These are phyloP conservation scores for Empis stercorea DNA, from an alignment of 2,888 invertebrate species.

Conservation along the genomic window DNA sequence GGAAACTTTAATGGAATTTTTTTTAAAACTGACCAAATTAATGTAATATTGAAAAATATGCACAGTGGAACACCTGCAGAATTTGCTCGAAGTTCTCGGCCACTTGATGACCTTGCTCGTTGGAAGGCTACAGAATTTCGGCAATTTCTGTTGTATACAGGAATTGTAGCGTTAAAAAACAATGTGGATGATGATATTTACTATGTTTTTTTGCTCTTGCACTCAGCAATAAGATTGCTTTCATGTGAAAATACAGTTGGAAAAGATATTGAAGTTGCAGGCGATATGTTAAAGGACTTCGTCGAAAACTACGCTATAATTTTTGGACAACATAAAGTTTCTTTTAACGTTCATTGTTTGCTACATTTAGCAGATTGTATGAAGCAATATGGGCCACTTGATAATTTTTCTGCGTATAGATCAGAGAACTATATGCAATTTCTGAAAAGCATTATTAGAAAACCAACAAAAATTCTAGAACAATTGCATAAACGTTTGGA, in stretches of 20 bases:
- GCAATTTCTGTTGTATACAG: too few relatives aligned
- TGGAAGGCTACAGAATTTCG: too few relatives aligned
- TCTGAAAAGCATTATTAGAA: not conserved
- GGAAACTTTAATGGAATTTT: too few relatives aligned
- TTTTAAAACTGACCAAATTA: too few relatives aligned
- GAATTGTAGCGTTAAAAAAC: too few relatives aligned
- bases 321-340: not conserved
- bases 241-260: not conserved
- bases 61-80: not conserved
- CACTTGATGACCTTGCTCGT: not conserved
- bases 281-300: not conserved
- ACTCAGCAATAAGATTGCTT: too few relatives aligned
- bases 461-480: not conserved
- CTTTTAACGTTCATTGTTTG: conserved; percentile 6
- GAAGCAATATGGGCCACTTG: conserved; percentile 13
- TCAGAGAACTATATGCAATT: conserved; percentile 10
- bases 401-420: conserved; percentile 12
- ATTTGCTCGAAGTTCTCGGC: not conserved
- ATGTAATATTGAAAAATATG: not conserved
- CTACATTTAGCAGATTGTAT: conserved; percentile 11
- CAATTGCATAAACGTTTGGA: conserved; percentile 1
- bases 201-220: too few relatives aligned
- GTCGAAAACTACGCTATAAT: not conserved
- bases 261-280: not conserved
- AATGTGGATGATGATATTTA: too few relatives aligned